A percentile compares a stretch with the other conserved stretches of the same genome.
These are phyloP conservation scores for Pachypeltis micranthus DNA, from an alignment of 1,140 invertebrate genomes.

Conservation along the genomic window DNA sequence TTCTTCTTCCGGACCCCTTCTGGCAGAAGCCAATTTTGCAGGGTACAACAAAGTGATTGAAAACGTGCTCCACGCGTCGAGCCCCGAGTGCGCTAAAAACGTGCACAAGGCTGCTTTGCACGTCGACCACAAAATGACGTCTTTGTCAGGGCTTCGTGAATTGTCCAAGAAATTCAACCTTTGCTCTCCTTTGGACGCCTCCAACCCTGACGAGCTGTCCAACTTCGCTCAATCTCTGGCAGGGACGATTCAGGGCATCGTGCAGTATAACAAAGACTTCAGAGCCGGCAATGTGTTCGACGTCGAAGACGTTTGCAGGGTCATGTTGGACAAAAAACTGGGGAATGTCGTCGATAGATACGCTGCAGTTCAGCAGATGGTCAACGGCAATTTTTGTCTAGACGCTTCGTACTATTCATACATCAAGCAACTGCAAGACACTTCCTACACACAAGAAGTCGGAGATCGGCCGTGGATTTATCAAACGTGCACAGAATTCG, in stretches of 20 bases:
- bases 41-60: constrained; percentile 64
- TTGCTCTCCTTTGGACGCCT: constrained; percentile 59
- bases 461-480: constrained; percentile 79
- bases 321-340: constrained; percentile 52
- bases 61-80: constrained; percentile 48
- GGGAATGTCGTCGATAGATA: constrained; percentile 49
- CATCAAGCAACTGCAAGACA: background rate
- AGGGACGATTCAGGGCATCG: constrained; percentile 70
- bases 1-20: constrained; percentile 76
- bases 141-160: background rate
- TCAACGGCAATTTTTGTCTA: background rate
- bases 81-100: constrained; percentile 46
- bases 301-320: constrained; percentile 34
- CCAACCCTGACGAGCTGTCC: constrained; percentile 54
- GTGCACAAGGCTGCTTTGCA: constrained; percentile 51
- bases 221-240: constrained; percentile 73
- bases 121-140: constrained; percentile 42
- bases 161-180: constrained; percentile 41
- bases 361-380: background rate
- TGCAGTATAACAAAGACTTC: constrained; percentile 93
- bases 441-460: constrained; percentile 21
- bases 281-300: constrained; percentile 32
- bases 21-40: constrained; percentile 72
- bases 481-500: constrained; percentile 91
- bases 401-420: background rate